Conservation (phyloP, 2,797 vertebrate genomes). For the Phoebastria nigripes region DNA sequence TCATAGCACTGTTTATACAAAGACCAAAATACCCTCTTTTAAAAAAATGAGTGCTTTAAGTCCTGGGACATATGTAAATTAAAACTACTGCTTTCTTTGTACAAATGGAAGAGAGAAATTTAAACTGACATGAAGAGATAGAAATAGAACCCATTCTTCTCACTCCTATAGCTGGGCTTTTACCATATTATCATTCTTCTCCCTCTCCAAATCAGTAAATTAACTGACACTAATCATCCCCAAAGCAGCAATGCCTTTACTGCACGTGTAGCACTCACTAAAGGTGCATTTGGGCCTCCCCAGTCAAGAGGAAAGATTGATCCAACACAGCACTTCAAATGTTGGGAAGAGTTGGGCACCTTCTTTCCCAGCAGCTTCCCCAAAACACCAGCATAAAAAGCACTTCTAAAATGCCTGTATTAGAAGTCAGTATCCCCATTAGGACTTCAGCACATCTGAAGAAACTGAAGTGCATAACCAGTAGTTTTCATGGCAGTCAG, state of each 20-base stretch:
- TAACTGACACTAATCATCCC: not conserved
- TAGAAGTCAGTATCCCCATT: not conserved
- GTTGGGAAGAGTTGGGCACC: not conserved
- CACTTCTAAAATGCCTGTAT: not conserved
- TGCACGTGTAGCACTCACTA: not conserved
- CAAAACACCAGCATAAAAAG: not conserved
- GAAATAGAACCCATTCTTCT: not conserved
- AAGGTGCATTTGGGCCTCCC: not conserved
- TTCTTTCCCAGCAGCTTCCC: not conserved
- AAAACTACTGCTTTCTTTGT: not conserved
- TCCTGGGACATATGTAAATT: accelerated
- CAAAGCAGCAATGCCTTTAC: not conserved
- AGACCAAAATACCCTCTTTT: not conserved
- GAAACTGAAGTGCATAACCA: not conserved
- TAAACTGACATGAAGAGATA: not conserved
- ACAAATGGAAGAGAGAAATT: not conserved
- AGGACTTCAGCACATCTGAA: not conserved
- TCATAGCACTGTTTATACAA: not conserved
- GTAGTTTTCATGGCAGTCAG: not conserved
- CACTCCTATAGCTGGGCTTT: not conserved
- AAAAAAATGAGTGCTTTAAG: not conserved
- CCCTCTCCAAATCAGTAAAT: not conserved
- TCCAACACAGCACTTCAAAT: not conserved
- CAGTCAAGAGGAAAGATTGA: not conserved
- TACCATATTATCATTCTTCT: not conserved